Evolutionary conservation across 37 sponge, comb jelly and placozoan genomes (phyloP).

Genomic region (Oopsacas minuta): DNA sequence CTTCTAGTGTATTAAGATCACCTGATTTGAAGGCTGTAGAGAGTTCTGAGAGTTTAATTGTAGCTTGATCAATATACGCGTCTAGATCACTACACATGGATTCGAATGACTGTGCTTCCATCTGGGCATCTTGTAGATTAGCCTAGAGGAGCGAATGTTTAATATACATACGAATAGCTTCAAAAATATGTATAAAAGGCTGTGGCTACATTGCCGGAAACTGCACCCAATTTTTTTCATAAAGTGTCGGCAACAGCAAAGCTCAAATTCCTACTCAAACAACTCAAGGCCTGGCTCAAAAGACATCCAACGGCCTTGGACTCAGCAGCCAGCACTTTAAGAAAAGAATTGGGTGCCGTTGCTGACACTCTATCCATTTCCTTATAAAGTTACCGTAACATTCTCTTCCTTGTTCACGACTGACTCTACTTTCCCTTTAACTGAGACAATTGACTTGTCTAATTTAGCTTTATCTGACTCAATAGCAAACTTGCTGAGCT

Average conservation of each 20-base stretch:
- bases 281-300: too few species aligned
- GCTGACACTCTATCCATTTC: too few species aligned
- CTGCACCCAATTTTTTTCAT: too few species aligned
- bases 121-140: background rate
- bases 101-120: conserved; percentile 10
- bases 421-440: background rate
- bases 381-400: background rate
- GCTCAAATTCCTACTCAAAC: too few species aligned
- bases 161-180: background rate
- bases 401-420: conserved; percentile 14
- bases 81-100: background rate
- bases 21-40: background rate
- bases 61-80: background rate
- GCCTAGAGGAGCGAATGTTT: background rate
- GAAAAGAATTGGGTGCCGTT: too few species aligned
- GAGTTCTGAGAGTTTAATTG: background rate
- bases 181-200: background rate
- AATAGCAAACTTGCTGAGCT: background rate
- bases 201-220: too few species aligned
- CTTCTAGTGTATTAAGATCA: background rate
- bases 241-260: too few species aligned
- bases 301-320: too few species aligned
- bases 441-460: background rate
- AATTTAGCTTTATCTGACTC: background rate
- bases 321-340: too few species aligned